Percentiles rank a stretch among this genome's conserved stretches.
Evolutionary conservation across 2,113 vertebrate genomes (phyloP).

Genomic region (Rhinichthys klamathensis): DNA sequence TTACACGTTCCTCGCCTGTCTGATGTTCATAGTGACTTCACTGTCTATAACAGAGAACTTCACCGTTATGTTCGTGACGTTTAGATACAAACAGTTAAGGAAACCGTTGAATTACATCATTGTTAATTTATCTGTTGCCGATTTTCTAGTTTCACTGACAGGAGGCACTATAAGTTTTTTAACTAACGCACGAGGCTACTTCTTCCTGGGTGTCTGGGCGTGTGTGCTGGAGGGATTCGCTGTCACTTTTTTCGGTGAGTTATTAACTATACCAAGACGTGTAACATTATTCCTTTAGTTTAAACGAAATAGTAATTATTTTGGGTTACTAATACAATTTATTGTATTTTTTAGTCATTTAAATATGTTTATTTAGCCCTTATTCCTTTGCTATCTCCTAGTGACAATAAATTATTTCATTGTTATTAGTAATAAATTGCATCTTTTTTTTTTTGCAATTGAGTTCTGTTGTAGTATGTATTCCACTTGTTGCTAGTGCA

Average conservation of each 20-base stretch:
- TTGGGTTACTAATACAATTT: not conserved
- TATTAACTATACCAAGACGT: not conserved
- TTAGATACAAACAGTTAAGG: slow-evolving; percentile 84
- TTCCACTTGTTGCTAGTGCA: not conserved
- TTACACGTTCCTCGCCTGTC: slow-evolving; percentile 82
- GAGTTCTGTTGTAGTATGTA: not conserved
- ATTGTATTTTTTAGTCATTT: not conserved
- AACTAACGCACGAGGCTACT: slow-evolving; percentile 86
- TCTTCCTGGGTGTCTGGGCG: slow-evolving; percentile 86
- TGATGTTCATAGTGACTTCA: slow-evolving; percentile 85
- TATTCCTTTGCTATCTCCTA: not conserved
- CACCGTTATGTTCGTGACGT: slow-evolving; percentile 87
- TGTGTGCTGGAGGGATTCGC: slow-evolving; percentile 90
- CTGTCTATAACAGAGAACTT: slow-evolving; percentile 86
- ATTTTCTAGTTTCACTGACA: slow-evolving; percentile 85
- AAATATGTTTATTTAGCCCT: not conserved
- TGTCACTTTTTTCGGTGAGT: slow-evolving; percentile 91
- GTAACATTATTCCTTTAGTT: not conserved
- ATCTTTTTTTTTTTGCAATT: not conserved
- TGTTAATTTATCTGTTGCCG: slow-evolving; percentile 87
- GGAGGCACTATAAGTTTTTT: slow-evolving; percentile 86
- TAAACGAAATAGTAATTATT: not conserved
- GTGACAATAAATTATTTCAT: not conserved
- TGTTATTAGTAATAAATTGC: not conserved
- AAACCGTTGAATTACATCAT: slow-evolving; percentile 90